These are phyloP conservation scores for Protobothrops mucrosquamatus DNA, from an alignment of 2,113 vertebrate species.

Conservation along the genomic window DNA sequence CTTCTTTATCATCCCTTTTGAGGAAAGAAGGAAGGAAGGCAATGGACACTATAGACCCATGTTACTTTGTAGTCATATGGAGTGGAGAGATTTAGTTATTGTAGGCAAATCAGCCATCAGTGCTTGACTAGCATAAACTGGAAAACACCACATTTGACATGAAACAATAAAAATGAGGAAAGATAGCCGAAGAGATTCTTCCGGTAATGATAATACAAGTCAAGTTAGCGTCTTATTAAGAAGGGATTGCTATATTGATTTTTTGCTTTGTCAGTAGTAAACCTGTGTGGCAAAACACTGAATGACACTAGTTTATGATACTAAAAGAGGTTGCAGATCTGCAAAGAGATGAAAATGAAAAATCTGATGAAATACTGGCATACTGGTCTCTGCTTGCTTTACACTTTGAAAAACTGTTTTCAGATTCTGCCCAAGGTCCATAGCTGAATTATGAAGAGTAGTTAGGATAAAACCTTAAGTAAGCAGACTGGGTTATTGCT, in stretches of 20 bases:
- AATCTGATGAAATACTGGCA: neutral
- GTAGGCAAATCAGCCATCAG: neutral
- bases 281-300: neutral
- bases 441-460: neutral
- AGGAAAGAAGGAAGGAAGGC: neutral
- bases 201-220: neutral
- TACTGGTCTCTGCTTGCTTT: neutral
- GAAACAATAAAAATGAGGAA: neutral
- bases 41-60: neutral
- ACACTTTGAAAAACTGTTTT: neutral
- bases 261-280: neutral
- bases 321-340: neutral
- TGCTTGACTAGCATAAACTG: neutral
- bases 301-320: neutral
- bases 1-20: no score
- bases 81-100: neutral
- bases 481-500: neutral
- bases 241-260: neutral
- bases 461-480: neutral
- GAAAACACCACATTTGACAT: neutral
- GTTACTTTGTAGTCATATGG: neutral
- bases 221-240: neutral
- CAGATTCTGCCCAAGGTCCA: neutral
- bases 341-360: neutral
- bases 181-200: neutral